Base-by-base conservation (phyloP, 2,113 vertebrate species). In the Erythrocercus mccallii region DNA sequence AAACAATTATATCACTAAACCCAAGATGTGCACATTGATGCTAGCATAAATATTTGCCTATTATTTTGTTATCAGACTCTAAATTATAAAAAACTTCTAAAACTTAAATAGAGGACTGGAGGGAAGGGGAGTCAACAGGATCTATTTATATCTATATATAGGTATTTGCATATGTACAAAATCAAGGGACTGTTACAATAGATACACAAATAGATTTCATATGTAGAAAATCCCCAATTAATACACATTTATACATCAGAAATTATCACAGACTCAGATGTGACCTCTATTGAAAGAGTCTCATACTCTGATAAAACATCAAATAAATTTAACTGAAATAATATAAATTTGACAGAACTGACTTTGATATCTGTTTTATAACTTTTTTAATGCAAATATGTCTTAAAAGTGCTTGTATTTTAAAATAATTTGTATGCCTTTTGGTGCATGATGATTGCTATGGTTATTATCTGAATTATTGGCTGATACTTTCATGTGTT, bases 21-120 rank as follows among this genome's bases (percentile, higher is more conserved):
- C 0, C 7, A 58, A 30, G 5, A 20, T 48, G 3, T 37, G 7
- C 6, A 16, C 18, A 47, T 72, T 65, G 5, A 44, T 33, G 13
- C 1, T 45, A 76, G 7, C 7, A 47, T 48, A 68, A 64, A 33
- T 44, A 61, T 77, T 71, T 79, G 27, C 8, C 23, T 15, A 28
- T 57, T 89, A 76, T 62, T 81, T 88, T 76, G 4, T 72, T 53
- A 50, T 57, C 12, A 54, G 25, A 11, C 5, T 37, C 3, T 60
- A 76, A 91, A 71, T 81, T 71, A 62, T 20, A 66, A 90, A 54
- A 6, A 72, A 61, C 4, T 65, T 73, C 16, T 54, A 50, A 87
- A 88, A 79, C 4, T 56, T 61, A 24, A 28, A 33, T 11, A 61
- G 25, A 28, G 5, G 8, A 44, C 17, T 40, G 33, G 20, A 62